These are phyloP conservation scores for Adelognathus sp. DNA, from an alignment of 2,888 invertebrate species.

Conservation along the genomic window DNA sequence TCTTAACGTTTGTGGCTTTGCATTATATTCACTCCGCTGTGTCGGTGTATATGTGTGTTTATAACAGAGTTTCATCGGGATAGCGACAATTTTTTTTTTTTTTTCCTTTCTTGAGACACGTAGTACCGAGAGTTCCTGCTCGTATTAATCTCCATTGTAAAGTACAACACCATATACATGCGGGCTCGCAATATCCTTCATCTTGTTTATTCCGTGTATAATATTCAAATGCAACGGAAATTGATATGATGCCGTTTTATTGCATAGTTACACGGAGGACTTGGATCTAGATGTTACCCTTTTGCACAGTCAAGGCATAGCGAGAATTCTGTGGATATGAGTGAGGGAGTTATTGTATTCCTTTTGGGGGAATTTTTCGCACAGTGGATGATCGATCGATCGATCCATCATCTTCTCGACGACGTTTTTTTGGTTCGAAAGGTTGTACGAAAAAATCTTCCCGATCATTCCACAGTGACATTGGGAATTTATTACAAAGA, in stretches of 20 bases:
- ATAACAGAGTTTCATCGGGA: slow-evolving; percentile 13
- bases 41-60: neutral
- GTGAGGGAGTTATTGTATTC: neutral
- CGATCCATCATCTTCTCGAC: slow-evolving; percentile 69
- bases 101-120: slow-evolving; percentile 41
- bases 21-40: slow-evolving; percentile 36
- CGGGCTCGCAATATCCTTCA: neutral
- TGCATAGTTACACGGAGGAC: slow-evolving; percentile 19
- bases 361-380: slow-evolving; percentile 48
- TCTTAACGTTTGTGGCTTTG: slow-evolving; percentile 19
- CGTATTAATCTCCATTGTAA: slow-evolving; percentile 57
- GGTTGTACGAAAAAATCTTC: too few relatives aligned
- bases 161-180: slow-evolving; percentile 20
- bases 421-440: too few relatives aligned
- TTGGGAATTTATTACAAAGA: too few relatives aligned
- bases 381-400: slow-evolving; percentile 66
- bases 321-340: neutral
- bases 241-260: slow-evolving; percentile 46
- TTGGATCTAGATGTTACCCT: slow-evolving; percentile 16
- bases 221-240: slow-evolving; percentile 33
- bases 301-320: neutral
- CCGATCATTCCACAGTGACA: too few relatives aligned
- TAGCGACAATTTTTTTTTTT: slow-evolving; percentile 46
- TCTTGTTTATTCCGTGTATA: slow-evolving; percentile 29
- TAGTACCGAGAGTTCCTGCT: slow-evolving; percentile 39